Evolutionary conservation across 2,888 invertebrate species (phyloP).

Genomic region (Drosophila trichaetosa): DNA sequence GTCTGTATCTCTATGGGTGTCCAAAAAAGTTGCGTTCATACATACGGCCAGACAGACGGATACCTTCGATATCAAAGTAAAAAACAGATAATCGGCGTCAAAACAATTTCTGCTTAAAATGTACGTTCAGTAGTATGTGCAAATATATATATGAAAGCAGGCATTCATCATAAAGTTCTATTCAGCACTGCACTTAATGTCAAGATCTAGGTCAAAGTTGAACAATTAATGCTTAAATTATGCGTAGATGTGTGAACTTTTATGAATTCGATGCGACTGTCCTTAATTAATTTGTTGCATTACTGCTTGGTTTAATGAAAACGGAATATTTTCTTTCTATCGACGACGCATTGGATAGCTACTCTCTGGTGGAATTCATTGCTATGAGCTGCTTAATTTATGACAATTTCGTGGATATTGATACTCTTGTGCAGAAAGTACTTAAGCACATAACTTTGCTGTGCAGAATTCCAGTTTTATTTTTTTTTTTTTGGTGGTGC

Average conservation of each 20-base stretch:
- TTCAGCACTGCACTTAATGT: conserved; percentile 31
- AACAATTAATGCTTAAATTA: conserved; percentile 28
- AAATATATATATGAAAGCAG: neutral
- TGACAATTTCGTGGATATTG: neutral
- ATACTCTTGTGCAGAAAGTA: neutral
- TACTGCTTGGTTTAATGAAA: neutral
- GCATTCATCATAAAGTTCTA: conserved; percentile 28
- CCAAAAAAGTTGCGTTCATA: too few relatives aligned
- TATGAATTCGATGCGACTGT: neutral
- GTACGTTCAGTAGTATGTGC: conserved; percentile 40
- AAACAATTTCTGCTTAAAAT: conserved; percentile 31
- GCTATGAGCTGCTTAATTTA: neutral
- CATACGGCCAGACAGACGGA: too few relatives aligned
- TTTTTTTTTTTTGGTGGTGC: neutral
- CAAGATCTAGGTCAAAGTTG: conserved; percentile 51
- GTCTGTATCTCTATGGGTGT: too few relatives aligned
- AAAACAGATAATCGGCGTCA: conserved; percentile 27
- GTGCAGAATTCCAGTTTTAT: neutral
- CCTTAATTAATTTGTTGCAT: neutral
- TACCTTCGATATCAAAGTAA: too few relatives aligned
- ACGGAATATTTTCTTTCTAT: neutral
- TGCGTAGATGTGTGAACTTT: neutral
- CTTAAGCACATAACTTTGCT: conserved; percentile 1
- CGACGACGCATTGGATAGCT: neutral
- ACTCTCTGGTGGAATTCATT: neutral